phyloP scores from a whole-genome alignment of 2,113 vertebrate genomes.

The Tympanuchus pallidicinctus region DNA sequence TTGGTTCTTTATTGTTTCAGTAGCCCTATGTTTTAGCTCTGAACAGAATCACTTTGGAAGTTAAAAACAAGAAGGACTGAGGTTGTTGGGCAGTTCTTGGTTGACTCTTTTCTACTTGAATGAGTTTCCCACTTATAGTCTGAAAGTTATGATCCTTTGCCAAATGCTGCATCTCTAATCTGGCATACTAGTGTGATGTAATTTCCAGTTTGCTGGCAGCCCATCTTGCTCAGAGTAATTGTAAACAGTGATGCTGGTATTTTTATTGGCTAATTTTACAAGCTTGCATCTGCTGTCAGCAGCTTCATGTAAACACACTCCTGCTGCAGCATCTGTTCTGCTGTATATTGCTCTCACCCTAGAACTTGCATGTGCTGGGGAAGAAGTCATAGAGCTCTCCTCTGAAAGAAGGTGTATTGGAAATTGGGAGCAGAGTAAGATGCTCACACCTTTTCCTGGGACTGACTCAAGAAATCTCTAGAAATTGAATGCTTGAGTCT shows the following conservation, averaged over 20 bases:
- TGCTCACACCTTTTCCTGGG: background rate
- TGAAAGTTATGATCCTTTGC: background rate
- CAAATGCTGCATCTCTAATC: conserved; percentile 22
- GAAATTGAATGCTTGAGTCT: background rate
- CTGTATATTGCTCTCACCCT: conserved; percentile 65
- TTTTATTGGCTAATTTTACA: conserved; percentile 71
- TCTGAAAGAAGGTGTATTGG: conserved; percentile 45
- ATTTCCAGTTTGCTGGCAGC: conserved; percentile 31
- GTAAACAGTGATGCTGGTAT: conserved; percentile 59
- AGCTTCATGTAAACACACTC: conserved; percentile 75
- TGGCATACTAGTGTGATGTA: background rate
- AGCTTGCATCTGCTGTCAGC: conserved; percentile 72
- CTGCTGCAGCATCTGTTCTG: conserved; percentile 74
- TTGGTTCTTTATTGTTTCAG: background rate
- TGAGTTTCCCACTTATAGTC: background rate
- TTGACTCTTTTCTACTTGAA: background rate
- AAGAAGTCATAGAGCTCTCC: conserved; percentile 47
- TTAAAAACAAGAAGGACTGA: background rate
- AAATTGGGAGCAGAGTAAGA: conserved; percentile 25
- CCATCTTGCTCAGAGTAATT: conserved; percentile 38
- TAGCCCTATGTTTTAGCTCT: background rate
- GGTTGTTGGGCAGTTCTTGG: background rate
- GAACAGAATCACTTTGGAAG: background rate
- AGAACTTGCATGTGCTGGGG: background rate
- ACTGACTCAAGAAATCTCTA: background rate